phyloP scores from a whole-genome alignment of 2,888 invertebrate genomes.

The Boloria euphrosyne region DNA sequence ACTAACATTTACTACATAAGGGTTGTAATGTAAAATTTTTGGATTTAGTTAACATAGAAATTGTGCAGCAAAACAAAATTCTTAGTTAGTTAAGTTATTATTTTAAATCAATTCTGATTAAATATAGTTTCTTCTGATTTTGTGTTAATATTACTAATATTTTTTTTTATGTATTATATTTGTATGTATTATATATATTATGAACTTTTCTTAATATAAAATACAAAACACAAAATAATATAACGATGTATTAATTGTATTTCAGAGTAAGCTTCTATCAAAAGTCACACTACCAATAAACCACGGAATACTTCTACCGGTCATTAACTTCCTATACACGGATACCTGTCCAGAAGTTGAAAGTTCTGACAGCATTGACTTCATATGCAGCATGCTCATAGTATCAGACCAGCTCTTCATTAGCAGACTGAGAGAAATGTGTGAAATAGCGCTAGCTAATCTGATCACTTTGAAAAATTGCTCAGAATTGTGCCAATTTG shows the following conservation, averaged over 20 bases:
- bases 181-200: too few relatives aligned
- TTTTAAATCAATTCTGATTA: too few relatives aligned
- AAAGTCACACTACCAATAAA: conserved; percentile 83
- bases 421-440: conserved; percentile 86
- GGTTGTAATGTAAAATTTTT: too few relatives aligned
- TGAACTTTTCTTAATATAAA: too few relatives aligned
- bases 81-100: too few relatives aligned
- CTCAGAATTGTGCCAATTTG: conserved; percentile 88
- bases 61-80: too few relatives aligned
- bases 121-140: too few relatives aligned
- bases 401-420: conserved; percentile 92
- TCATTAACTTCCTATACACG: conserved; percentile 90
- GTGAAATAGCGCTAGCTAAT: conserved; percentile 85
- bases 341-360: conserved; percentile 84
- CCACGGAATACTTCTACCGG: conserved; percentile 83
- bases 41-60: too few relatives aligned
- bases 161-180: too few relatives aligned
- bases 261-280: conserved; percentile 78
- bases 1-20: neutral
- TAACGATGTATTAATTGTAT: conserved; percentile 41
- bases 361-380: conserved; percentile 85
- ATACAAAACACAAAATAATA: too few relatives aligned
- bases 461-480: conserved; percentile 89
- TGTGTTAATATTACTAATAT: too few relatives aligned
- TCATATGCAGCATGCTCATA: conserved; percentile 88